Base-by-base conservation (phyloP, 2,888 invertebrate genomes). In the Saturnia pavonia region DNA sequence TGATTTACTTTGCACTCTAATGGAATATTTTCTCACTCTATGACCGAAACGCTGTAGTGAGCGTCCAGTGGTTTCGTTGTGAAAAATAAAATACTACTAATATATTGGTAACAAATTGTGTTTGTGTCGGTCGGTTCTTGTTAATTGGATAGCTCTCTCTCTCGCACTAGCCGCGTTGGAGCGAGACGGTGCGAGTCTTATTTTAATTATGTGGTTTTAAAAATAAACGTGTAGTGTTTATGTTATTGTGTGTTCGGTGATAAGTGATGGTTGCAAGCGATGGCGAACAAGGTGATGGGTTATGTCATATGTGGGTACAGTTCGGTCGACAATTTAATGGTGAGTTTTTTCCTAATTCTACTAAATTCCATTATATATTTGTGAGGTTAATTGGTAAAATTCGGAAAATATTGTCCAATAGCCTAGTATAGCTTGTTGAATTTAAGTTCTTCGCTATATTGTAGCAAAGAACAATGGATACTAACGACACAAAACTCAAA, bases 291-390 rank as follows among this genome's bases (percentile, higher is more conserved):
- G 75, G 90, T 94, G 82, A 91, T 95, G 90, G 95, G 95, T 77
- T 94, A 95, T 78, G 94, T 94, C 72, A 94, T 94, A 80, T 95
- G 95, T 88, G 95, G 95, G 75, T 94, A 95, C 80, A 94, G 94
- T 79, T 95, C 95, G 71, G 94, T 95, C 77, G 95, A 95, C 82
- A 94, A 94, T 88, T 81, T 94, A 63, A 81, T 94, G 95, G 95
- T 95, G 85, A 94, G 92, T 87, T 27, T 34, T 22, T 27, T 48
- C 43, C 1, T 63, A 1, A 7, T 27, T 27, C 14, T 34, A n/a
- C n/a, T n/a, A n/a, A n/a, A n/a, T 57, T 57, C 1, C 25, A 25
- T 25, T 8, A 25, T 11, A 1, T 57, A 57, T 48, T 48, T 34
- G 34, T 6, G 34, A 48, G 19, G 16, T 48, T 48, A 48, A 48